A percentile compares a stretch with the other conserved stretches of the same genome.
Evolutionary conservation across 2,113 vertebrate species (phyloP).

Genomic region (Cyphomyrus discorhynchus): DNA sequence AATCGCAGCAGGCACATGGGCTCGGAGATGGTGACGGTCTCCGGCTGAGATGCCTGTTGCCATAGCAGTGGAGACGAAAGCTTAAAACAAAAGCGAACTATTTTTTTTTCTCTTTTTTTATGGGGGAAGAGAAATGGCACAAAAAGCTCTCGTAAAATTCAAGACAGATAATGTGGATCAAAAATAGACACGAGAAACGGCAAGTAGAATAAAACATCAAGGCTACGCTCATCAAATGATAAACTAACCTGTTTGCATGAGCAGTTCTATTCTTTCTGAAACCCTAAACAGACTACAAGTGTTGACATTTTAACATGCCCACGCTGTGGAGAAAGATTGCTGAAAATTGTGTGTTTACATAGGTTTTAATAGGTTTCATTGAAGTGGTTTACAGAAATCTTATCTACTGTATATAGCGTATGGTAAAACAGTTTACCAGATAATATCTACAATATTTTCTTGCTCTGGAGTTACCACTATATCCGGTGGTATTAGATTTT

Average conservation of each 20-base stretch:
- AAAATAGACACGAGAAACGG: neutral
- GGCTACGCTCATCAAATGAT: neutral
- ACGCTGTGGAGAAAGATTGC: neutral
- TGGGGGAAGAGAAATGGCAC: neutral
- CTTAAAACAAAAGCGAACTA: neutral
- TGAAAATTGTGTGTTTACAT: neutral
- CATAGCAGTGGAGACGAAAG: neutral
- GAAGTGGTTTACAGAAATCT: neutral
- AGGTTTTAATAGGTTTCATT: neutral
- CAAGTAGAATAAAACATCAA: neutral
- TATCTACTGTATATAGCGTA: neutral
- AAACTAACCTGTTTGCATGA: neutral
- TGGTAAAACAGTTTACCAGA: neutral
- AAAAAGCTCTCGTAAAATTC: neutral
- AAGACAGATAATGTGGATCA: neutral
- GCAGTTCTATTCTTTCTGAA: neutral
- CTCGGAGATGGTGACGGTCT: neutral
- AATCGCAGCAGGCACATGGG: neutral
- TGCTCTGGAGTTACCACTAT: neutral
- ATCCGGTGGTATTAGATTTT: neutral
- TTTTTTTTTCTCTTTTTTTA: neutral
- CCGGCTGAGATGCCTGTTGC: neutral
- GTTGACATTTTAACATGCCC: neutral
- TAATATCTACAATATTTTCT: neutral
- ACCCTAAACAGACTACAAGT: neutral